Conservation (phyloP, 2,797 vertebrate species). For the Chaunax sp. region DNA sequence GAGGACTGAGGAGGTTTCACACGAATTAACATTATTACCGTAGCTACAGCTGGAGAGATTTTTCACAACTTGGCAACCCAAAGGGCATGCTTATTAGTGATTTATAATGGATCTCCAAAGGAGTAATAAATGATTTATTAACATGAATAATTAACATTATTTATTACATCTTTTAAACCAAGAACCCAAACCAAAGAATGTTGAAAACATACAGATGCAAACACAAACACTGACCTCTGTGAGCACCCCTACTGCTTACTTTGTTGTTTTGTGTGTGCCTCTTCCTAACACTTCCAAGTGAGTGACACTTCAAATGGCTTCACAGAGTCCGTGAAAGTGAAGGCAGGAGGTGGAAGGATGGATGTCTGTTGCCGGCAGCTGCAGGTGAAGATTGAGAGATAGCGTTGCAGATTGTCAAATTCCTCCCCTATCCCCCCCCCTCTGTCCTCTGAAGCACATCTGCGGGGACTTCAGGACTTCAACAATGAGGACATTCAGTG, state of each 20-base stretch:
- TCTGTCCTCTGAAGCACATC: constrained; percentile 62
- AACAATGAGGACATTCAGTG: constrained; percentile 72
- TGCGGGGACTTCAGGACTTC: constrained; percentile 43
- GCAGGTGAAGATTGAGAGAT: constrained; percentile 66
- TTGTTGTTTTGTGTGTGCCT: constrained; percentile 11
- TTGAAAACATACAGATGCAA: not conserved
- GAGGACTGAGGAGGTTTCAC: no score
- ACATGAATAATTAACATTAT: not conserved
- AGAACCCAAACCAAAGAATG: no score
- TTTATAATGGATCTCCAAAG: not conserved
- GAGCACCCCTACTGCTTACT: not conserved
- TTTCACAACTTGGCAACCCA: no score
- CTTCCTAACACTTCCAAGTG: not conserved
- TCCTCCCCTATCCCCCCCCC: constrained; percentile 45
- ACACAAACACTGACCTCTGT: not conserved
- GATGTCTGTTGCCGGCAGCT: constrained; percentile 52
- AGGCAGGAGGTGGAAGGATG: not conserved
- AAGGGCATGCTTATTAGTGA: not conserved
- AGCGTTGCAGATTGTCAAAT: constrained; percentile 59
- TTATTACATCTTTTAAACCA: no score
- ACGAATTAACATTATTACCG: no score
- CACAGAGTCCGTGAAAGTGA: constrained; percentile 19
- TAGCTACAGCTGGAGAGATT: no score
- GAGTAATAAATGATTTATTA: not conserved
- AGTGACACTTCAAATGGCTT: constrained; percentile 46